A percentile compares a stretch with the other conserved stretches of the same genome.
Conservation (phyloP, 2,888 invertebrate genomes). For the Agrochola macilenta region DNA sequence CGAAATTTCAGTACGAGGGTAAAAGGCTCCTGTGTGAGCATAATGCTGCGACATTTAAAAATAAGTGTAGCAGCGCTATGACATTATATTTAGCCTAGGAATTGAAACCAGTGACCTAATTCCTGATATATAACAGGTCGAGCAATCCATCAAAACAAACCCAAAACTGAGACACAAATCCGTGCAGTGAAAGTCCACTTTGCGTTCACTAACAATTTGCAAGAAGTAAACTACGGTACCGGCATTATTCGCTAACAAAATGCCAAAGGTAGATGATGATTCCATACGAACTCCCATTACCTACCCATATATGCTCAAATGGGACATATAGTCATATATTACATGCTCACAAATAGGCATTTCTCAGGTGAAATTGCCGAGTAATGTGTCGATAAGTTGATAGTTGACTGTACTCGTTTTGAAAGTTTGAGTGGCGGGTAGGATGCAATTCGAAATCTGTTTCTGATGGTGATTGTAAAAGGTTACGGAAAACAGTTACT, state of each 20-base stretch:
- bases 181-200: slow-evolving; percentile 73
- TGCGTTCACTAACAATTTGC: slow-evolving; percentile 75
- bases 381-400: slow-evolving; percentile 58
- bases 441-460: slow-evolving; percentile 28
- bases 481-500: slow-evolving; percentile 33
- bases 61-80: not conserved
- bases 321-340: slow-evolving; percentile 63
- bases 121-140: not conserved
- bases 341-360: slow-evolving; percentile 46
- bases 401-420: slow-evolving; percentile 47
- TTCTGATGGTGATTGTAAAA: slow-evolving; percentile 43
- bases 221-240: slow-evolving; percentile 59
- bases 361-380: slow-evolving; percentile 46
- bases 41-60: not conserved
- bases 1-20: not conserved
- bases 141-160: slow-evolving; percentile 5
- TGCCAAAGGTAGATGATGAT: slow-evolving; percentile 73
- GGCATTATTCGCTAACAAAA: slow-evolving; percentile 65
- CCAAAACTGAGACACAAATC: slow-evolving; percentile 35
- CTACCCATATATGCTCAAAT: slow-evolving; percentile 67
- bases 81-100: not conserved
- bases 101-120: slow-evolving; percentile 7
- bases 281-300: slow-evolving; percentile 68
- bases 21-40: not conserved
- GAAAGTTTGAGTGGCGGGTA: slow-evolving; percentile 48